phyloP scores from a whole-genome alignment of 2,113 vertebrate species.

The Nycticebus coucang region DNA sequence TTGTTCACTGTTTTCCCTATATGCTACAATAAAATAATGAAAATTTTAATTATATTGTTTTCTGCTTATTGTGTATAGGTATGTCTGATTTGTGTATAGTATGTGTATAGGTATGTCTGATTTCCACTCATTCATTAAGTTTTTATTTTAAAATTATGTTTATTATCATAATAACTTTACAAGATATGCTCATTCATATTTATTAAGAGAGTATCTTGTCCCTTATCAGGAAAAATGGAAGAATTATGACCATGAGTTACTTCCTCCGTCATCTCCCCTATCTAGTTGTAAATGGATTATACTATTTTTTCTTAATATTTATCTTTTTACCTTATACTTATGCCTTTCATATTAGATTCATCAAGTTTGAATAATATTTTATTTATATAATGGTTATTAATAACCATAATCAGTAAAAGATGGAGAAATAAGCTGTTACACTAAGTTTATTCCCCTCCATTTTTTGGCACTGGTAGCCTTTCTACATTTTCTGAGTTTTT shows the following conservation, averaged over 20 bases:
- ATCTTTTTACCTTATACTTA: not conserved
- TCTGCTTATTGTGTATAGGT: too few species aligned
- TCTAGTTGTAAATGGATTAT: not conserved
- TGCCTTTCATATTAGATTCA: not conserved
- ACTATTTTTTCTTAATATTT: not conserved
- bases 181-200: not conserved
- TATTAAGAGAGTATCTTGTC: not conserved
- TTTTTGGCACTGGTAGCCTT: not conserved
- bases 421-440: not conserved
- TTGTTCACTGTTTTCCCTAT: not conserved
- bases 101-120: not conserved
- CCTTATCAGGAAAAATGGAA: not conserved
- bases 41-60: not conserved
- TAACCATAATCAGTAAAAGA: not conserved
- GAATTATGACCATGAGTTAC: not conserved
- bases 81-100: too few species aligned
- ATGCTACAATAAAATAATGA: not conserved
- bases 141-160: not conserved
- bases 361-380: not conserved
- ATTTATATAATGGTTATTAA: not conserved
- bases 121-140: not conserved
- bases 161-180: not conserved
- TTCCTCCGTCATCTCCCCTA: not conserved
- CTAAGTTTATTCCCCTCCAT: not conserved
- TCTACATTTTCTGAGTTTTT: not conserved